phyloP scores from a whole-genome alignment of 2,113 vertebrate genomes.

The Paracanthobrama guichenoti region DNA sequence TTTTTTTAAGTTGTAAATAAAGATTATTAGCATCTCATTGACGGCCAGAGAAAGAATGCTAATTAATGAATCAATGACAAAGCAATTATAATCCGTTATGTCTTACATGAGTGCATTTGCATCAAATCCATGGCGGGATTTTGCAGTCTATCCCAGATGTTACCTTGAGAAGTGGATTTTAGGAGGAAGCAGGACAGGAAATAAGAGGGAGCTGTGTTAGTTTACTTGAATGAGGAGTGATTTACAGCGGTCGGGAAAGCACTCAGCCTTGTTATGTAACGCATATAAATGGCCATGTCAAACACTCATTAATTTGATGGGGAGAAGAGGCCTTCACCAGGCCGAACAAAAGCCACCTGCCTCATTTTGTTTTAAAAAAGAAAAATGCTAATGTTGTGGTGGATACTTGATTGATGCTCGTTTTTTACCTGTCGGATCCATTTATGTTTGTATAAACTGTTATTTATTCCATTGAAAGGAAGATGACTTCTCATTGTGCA shows the following conservation, averaged over 20 bases:
- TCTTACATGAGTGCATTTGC: not conserved
- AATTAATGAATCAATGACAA: not conserved
- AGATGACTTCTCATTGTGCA: constrained; percentile 25
- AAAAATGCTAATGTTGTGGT: constrained; percentile 10
- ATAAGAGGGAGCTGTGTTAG: not conserved
- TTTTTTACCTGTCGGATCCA: not conserved
- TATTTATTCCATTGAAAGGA: constrained; percentile 26
- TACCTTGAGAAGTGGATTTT: not conserved
- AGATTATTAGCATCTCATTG: not conserved
- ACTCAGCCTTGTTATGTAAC: constrained; percentile 46
- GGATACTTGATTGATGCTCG: not conserved
- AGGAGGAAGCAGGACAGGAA: not conserved
- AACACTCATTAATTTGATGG: constrained; percentile 48
- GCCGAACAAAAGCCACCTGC: constrained; percentile 26
- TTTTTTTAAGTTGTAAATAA: too few species aligned
- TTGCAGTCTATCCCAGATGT: not conserved
- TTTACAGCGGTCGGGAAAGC: constrained; percentile 32
- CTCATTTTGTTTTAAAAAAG: constrained; percentile 9
- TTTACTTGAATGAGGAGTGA: constrained; percentile 30
- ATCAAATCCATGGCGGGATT: not conserved
- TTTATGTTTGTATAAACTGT: constrained; percentile 17
- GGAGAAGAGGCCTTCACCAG: constrained; percentile 34
- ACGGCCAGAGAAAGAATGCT: not conserved
- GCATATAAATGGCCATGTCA: constrained; percentile 49
- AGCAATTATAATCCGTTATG: not conserved